A percentile compares a stretch with the other conserved stretches of the same genome.
phyloP scores from a whole-genome alignment of 2,113 vertebrate species.

The Lethenteron camtschaticum region DNA sequence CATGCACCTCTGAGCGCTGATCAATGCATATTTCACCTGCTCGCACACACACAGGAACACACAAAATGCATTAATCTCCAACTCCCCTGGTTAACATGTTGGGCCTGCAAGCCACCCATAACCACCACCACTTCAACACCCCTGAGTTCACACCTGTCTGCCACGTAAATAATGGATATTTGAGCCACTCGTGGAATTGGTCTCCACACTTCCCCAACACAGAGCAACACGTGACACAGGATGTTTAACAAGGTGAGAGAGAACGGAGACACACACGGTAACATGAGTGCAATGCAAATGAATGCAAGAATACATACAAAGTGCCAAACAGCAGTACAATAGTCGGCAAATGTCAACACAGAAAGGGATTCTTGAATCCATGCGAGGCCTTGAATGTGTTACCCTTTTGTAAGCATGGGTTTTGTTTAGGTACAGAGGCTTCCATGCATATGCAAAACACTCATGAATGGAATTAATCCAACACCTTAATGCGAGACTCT shows the following conservation, averaged over 20 bases:
- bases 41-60: conserved; percentile 7
- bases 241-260: not conserved
- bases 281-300: too few relatives aligned
- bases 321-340: too few relatives aligned
- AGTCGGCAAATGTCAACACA: too few relatives aligned
- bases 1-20: conserved; percentile 87
- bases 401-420: too few relatives aligned
- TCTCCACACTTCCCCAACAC: not conserved
- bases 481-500: too few relatives aligned
- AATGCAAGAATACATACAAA: too few relatives aligned
- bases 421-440: too few relatives aligned
- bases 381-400: too few relatives aligned
- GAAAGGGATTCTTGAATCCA: too few relatives aligned
- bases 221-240: not conserved
- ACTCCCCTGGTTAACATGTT: conserved; percentile 7
- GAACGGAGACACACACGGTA: too few relatives aligned
- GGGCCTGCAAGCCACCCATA: not conserved
- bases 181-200: not conserved
- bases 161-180: not conserved
- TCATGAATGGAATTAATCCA: too few relatives aligned
- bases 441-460: too few relatives aligned
- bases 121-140: not conserved
- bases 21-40: conserved; percentile 92
- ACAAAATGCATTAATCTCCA: conserved; percentile 7
- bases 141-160: not conserved